Evolutionary conservation across 2,888 invertebrate genomes (phyloP), one percentile per base, ranked within the genome.

Genomic region (Autographa pulchrina): DNA sequence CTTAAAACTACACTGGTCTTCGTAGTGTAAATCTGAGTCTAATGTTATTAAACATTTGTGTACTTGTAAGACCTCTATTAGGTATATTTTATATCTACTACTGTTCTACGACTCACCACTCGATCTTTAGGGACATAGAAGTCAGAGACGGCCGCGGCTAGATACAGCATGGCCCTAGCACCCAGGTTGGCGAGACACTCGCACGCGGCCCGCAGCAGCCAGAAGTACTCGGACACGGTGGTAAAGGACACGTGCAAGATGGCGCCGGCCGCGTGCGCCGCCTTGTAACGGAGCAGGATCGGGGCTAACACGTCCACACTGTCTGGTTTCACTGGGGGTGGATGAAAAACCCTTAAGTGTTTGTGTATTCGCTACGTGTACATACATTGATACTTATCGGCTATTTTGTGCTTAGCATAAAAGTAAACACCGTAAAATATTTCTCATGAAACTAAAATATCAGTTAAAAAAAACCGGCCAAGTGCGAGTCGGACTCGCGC

Each of bases 71-170:
- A 25, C 25, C 25, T 25, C 2, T 25, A 25, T 3, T 25, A n/a
- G n/a, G n/a, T n/a, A 25, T 25, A 25, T 2, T 25, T 25, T 25
- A 1, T 25, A 25, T 5, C 11, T 7, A 38, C 38, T 11, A 38
- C 9, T 41, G 6, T 16, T 38, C 16, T n/a, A 9, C 6, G 3
- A 90, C 93, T 96, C 93, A 99, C 99, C 97, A 99, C 98, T 96
- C 98, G 96, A 90, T 98, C 97, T 82, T 97, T 97, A 61, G 99
- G 99, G 91, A 99, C 97, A 93, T 99, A 99, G 96, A 99, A 99
- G 96, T 99, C 99, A 0, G 99, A 99, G 0, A 99, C 99, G 5
- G 99, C 99, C 1, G 99, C 99, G 20, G 99, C 99, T 68, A 99
- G 96, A 92, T 99, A 99, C n/a, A 99, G 93, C 84, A 99, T 91